These are phyloP conservation scores for Parnassius orleans DNA, from an alignment of 2,888 invertebrate genomes.

Conservation along the genomic window DNA sequence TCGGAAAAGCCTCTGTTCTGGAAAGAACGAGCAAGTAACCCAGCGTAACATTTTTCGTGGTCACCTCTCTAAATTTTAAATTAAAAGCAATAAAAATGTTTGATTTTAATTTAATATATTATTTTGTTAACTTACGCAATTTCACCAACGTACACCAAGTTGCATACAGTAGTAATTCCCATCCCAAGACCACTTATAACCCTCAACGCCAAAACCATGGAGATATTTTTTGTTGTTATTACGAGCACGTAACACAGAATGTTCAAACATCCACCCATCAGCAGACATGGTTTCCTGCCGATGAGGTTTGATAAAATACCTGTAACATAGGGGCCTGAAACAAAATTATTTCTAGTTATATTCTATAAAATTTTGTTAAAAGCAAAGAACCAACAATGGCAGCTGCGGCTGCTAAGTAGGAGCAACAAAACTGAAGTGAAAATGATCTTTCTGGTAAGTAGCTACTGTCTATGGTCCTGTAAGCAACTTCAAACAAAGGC, in stretches of 20 bases:
- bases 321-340: slow-evolving; percentile 43
- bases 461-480: too few species aligned
- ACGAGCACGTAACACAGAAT: slow-evolving; percentile 39
- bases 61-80: too few species aligned
- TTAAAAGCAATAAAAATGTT: too few species aligned
- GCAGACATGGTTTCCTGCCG: slow-evolving; percentile 42
- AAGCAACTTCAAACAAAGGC: too few species aligned
- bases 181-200: slow-evolving; percentile 40
- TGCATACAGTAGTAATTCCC: slow-evolving; percentile 38
- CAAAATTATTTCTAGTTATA: background rate
- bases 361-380: background rate
- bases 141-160: slow-evolving; percentile 40
- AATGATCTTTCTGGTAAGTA: too few species aligned
- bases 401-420: background rate
- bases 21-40: too few species aligned
- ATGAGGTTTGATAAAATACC: slow-evolving; percentile 41
- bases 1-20: too few species aligned
- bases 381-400: background rate
- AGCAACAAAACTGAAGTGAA: too few species aligned
- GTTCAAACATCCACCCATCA: slow-evolving; percentile 40
- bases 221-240: slow-evolving; percentile 34
- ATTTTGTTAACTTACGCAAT: slow-evolving; percentile 35
- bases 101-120: too few species aligned
- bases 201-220: slow-evolving; percentile 35
- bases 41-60: too few species aligned